Base-by-base conservation (phyloP, 2,797 vertebrate species). In the Oryzias dopingdopingensis region DNA sequence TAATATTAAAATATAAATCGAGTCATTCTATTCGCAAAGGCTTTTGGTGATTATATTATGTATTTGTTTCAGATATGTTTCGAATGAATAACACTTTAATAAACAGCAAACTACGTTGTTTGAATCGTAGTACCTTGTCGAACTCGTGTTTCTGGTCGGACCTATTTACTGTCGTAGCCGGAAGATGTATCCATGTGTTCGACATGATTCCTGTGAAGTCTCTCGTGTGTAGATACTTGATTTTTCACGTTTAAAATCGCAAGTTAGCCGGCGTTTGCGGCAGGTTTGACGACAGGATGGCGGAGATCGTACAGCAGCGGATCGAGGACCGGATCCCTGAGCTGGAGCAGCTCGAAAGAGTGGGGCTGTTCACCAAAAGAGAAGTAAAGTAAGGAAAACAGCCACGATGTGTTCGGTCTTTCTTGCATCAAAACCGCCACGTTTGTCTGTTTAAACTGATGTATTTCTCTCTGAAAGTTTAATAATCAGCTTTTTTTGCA, bases 261-360 rank as follows among this genome's bases (percentile, higher is more conserved):
- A 4, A 4, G 44, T 13, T 4, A 56, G 4, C n/a, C 15, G 14
- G 8, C 4, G 5, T 2, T 37, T 42, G 2, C 2, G 46, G 42
- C 72, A 41, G 2, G 4, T 2, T 29, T 12, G 40, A 14, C 4
- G 47, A 14, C 37, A 67, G 40, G 13, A 98, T 98, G 96, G 97
- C 96, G n/a, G 96, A 98, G 81, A 72, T 94, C 14, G 77, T 95
- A 2, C 95, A 98, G 84, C 92, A 92, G 60, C 93, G 94, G 32
- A 78, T 98, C 17, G 97, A 98, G 86, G 94, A 96, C 13, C 83
- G 94, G 4, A 79, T 98, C 37, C 96, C 96, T 0, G 95, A 95
- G 65, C 64, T 98, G 41, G 93, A 97, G 76, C 96, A 98, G 84
- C 86, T 98, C 79, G 94, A 98, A 86, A 91, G 96, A 86, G 89